These are phyloP conservation scores for Dicrostonyx torquatus DNA, from an alignment of 2,797 vertebrate species.

Conservation along the genomic window DNA sequence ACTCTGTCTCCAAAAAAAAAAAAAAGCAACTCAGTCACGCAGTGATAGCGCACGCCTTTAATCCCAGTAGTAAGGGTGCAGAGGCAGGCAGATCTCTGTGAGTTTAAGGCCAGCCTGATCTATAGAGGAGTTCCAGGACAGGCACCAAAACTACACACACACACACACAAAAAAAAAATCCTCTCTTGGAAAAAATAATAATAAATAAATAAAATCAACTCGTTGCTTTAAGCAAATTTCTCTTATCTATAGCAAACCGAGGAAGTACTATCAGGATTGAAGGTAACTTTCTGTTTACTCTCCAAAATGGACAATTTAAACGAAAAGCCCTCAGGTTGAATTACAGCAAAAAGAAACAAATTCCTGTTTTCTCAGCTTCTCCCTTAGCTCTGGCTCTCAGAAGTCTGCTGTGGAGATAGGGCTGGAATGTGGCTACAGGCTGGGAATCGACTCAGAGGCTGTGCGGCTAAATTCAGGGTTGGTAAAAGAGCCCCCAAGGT, in stretches of 20 bases:
- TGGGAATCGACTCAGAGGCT: constrained; percentile 58
- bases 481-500: constrained; percentile 47
- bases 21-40: too few species aligned
- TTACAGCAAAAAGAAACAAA: constrained; percentile 67
- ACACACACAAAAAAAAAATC: too few species aligned
- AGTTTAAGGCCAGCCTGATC: too few species aligned
- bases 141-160: accelerated
- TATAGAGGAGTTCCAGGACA: too few species aligned
- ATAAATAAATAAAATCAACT: constrained; percentile 15
- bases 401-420: constrained; percentile 77
- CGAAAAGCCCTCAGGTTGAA: constrained; percentile 63
- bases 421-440: constrained; percentile 71
- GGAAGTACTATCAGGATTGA: constrained; percentile 30
- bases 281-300: constrained; percentile 47
- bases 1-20: too few species aligned
- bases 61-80: too few species aligned
- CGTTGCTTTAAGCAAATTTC: constrained; percentile 2
- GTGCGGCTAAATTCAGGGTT: constrained; percentile 26
- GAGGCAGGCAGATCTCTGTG: too few species aligned
- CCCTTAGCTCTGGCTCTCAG: constrained; percentile 68
- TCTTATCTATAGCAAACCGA: constrained; percentile 51
- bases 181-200: not conserved
- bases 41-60: too few species aligned
- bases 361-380: constrained; percentile 70
- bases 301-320: constrained; percentile 65